Conservation (phyloP, 2,888 invertebrate genomes). For the Pristionchus entomophagus region DNA sequence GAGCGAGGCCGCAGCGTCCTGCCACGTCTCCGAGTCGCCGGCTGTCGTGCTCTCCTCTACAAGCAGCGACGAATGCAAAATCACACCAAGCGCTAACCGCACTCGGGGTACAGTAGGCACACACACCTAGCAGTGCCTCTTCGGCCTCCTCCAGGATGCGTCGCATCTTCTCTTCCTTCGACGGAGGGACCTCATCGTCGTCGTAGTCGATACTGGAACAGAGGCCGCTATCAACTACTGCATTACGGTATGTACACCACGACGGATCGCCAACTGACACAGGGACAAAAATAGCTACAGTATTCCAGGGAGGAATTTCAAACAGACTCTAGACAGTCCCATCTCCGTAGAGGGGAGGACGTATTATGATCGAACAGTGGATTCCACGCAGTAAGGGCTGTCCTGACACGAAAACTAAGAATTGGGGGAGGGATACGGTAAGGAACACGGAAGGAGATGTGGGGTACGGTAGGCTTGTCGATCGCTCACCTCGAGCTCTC, state of each 20-base stretch:
- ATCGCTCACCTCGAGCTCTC: slow-evolving; percentile 40
- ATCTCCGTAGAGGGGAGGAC: neutral
- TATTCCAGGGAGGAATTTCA: neutral
- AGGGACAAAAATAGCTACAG: neutral
- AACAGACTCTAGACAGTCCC: slow-evolving; percentile 32
- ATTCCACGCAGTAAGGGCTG: slow-evolving; percentile 23
- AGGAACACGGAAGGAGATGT: neutral
- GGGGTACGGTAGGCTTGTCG: neutral
- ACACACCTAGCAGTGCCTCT: slow-evolving; percentile 30
- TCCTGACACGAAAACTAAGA: slow-evolving; percentile 14
- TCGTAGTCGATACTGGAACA: slow-evolving; percentile 13
- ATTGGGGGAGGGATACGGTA: slow-evolving; percentile 18
- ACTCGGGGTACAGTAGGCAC: neutral
- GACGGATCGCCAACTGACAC: neutral
- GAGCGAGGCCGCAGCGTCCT: slow-evolving; percentile 22
- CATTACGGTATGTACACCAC: slow-evolving; percentile 35
- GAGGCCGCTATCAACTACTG: neutral
- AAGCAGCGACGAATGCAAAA: slow-evolving; percentile 3
- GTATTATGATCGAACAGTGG: neutral
- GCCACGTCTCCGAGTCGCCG: slow-evolving; percentile 47
- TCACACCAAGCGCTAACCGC: neutral
- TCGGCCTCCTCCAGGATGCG: slow-evolving; percentile 21
- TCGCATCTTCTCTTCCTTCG: slow-evolving; percentile 17
- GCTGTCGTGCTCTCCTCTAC: slow-evolving; percentile 4
- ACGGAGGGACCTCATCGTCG: neutral